Evolutionary conservation across 2,797 vertebrate genomes (phyloP), one percentile per base, ranked within the genome.

Genomic region (Antennarius maculatus): DNA sequence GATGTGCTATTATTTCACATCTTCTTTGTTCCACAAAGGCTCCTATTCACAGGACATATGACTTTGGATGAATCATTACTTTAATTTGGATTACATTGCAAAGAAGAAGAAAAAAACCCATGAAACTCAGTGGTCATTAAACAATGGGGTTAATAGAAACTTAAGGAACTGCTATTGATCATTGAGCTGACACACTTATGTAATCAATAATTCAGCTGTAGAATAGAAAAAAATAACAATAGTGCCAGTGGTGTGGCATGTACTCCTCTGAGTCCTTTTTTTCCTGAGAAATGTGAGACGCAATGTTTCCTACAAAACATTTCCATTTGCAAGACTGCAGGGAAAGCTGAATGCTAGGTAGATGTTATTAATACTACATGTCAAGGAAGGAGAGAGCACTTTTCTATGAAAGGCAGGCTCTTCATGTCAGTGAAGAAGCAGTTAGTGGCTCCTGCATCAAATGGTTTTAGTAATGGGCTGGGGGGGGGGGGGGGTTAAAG

Each of bases 171-270:
- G 46, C 23, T 75, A 85, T 88, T 77, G 83, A 88, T 89, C 76
- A 77, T 68, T 11, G 71, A 82, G 66, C 80, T 76, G 82, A 71
- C 80, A 76, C 67, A 76, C 71, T 71, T 53, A 84, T 80, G 62
- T 60, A 56, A 88, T 89, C 80, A 84, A 86, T 86, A 86, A 85
- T 85, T 82, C 62, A 85, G 63, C 67, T 74, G 66, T 68, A 31
- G 61, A 43, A 63, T 69, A 50, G 23, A 23, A 28, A 71, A 75
- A 73, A 77, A 66, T 71, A 54, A 54, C 61, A 71, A 74, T 39
- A 50, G 74, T 59, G 60, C 73, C 62, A 46, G 61, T 45, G 49
- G 69, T 54, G 5, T 61, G 69, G 51, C 76, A 64, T 55, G 66
- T 77, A 69, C 17, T 68, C 54, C 53, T 60, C 54, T 23, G 67